Conservation (phyloP, 2,888 invertebrate species). For the Rhagium mordax region DNA sequence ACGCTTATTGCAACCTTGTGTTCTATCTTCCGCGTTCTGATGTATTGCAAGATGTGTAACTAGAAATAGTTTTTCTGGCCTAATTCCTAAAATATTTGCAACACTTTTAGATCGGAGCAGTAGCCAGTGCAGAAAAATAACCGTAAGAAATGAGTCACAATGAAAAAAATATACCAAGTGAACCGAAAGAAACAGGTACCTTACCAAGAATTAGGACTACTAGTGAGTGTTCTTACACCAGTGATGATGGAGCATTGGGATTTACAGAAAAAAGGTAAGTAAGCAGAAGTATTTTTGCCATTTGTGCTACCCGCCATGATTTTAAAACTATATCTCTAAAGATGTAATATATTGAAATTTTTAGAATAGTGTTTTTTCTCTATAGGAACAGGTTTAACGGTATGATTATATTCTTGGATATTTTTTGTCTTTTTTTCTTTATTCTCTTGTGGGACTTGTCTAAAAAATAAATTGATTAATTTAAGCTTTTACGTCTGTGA, state of each 20-base stretch:
- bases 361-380: too few relatives aligned
- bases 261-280: slow-evolving; percentile 61
- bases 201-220: slow-evolving; percentile 63
- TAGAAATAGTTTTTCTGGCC: slow-evolving; percentile 57
- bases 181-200: slow-evolving; percentile 55
- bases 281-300: not conserved
- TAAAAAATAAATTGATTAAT: too few relatives aligned
- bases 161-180: slow-evolving; percentile 48
- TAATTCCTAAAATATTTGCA: slow-evolving; percentile 47
- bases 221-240: slow-evolving; percentile 66
- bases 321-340: too few relatives aligned
- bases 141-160: slow-evolving; percentile 46
- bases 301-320: too few relatives aligned
- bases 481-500: too few relatives aligned
- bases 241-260: slow-evolving; percentile 64
- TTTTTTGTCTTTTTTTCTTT: too few relatives aligned
- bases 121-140: slow-evolving; percentile 15
- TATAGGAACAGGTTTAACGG: too few relatives aligned
- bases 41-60: slow-evolving; percentile 49
- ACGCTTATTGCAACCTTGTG: slow-evolving; percentile 35
- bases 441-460: too few relatives aligned
- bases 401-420: too few relatives aligned
- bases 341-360: too few relatives aligned
- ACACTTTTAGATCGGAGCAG: slow-evolving; percentile 40
- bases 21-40: slow-evolving; percentile 40